These are phyloP conservation scores for Sicus ferrugineus DNA, from an alignment of 2,888 invertebrate species.

Conservation along the genomic window DNA sequence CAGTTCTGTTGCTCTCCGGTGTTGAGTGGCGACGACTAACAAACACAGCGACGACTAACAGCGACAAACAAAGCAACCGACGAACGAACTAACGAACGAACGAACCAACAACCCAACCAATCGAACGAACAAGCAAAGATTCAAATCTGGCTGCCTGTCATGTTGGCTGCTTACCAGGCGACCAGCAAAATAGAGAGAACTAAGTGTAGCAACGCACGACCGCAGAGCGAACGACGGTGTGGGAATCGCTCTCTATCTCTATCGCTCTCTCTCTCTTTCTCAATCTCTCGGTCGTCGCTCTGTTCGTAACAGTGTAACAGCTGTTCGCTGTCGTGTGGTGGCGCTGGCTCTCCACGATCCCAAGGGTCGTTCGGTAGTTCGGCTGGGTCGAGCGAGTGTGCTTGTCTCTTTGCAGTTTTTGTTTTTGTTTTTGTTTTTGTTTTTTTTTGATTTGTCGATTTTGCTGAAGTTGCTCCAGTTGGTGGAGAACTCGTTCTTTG, in stretches of 20 bases:
- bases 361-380: constrained; percentile 8
- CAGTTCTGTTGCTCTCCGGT: not conserved
- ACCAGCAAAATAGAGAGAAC: constrained; percentile 9
- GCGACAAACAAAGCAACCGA: constrained; percentile 4
- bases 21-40: not conserved
- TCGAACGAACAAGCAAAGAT: not conserved
- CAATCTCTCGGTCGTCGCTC: too few species aligned
- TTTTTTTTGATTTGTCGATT: not conserved
- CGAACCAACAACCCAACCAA: not conserved
- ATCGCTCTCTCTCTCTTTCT: too few species aligned
- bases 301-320: constrained; percentile 4
- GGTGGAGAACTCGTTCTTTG: not conserved
- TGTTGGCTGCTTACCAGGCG: constrained; percentile 26
- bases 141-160: constrained; percentile 1
- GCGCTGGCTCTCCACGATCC: not conserved
- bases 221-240: not conserved
- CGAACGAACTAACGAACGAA: not conserved
- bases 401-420: not conserved
- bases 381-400: not conserved
- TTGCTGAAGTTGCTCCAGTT: constrained; percentile 4
- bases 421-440: not conserved
- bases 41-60: not conserved
- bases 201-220: not conserved
- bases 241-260: too few species aligned
- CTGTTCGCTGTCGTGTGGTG: constrained; percentile 15